These are phyloP conservation scores for Drosophila elegans DNA, from an alignment of 1,140 invertebrate species.

Conservation along the genomic window DNA sequence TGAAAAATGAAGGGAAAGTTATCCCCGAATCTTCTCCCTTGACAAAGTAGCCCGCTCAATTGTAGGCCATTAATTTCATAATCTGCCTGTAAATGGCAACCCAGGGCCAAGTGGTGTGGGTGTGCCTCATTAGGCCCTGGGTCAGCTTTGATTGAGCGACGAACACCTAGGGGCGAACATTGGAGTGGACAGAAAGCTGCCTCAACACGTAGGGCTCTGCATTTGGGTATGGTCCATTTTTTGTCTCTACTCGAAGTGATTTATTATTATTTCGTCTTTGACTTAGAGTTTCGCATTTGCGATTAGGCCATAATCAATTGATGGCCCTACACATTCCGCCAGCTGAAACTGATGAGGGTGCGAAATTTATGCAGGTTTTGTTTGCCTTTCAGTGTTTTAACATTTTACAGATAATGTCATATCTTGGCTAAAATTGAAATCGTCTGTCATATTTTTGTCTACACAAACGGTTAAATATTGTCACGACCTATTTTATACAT, in stretches of 20 bases:
- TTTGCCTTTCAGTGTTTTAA: neutral
- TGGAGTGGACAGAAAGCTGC: neutral
- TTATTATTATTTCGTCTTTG: slow-evolving; percentile 45
- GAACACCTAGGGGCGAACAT: slow-evolving; percentile 36
- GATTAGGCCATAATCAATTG: slow-evolving; percentile 33
- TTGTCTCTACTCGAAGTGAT: slow-evolving; percentile 37
- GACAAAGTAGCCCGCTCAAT: slow-evolving; percentile 50
- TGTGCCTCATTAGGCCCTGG: slow-evolving; percentile 32
- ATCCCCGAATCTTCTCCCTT: slow-evolving; percentile 41
- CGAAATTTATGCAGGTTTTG: slow-evolving; percentile 1
- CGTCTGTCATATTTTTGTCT: neutral
- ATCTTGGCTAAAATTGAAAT: neutral
- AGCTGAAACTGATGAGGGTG: neutral
- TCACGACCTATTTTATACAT: too few species aligned
- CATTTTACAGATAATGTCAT: slow-evolving; percentile 1
- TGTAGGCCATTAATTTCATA: slow-evolving; percentile 60
- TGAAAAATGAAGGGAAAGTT: slow-evolving; percentile 51
- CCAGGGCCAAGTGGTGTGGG: slow-evolving; percentile 13
- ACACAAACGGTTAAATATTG: too few species aligned
- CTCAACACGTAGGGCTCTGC: neutral
- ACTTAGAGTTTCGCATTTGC: slow-evolving; percentile 16
- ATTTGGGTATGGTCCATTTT: slow-evolving; percentile 10
- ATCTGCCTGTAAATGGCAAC: slow-evolving; percentile 46
- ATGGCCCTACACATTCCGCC: slow-evolving; percentile 7
- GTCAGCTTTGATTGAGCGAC: slow-evolving; percentile 54